A percentile compares a stretch with the other conserved stretches of the same genome.
These are phyloP conservation scores for Sinelater perroti DNA, from an alignment of 2,888 invertebrate genomes.

Conservation along the genomic window DNA sequence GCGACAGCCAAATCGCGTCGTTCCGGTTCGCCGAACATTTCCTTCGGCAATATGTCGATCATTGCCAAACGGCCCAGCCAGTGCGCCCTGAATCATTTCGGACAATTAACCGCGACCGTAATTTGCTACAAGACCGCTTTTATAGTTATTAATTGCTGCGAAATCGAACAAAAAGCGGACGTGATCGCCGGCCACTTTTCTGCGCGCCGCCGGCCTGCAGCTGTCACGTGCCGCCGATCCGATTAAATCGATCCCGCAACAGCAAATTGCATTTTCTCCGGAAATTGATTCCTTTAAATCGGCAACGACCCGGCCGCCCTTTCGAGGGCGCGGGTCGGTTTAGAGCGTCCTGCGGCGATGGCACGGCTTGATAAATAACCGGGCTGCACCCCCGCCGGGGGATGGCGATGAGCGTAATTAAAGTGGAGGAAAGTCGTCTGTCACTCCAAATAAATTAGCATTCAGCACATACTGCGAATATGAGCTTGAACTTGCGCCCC, in stretches of 20 bases:
- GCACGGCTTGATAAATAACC: no score
- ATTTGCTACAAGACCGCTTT: slow-evolving; percentile 18
- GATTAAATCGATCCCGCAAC: slow-evolving; percentile 11
- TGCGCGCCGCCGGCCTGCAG: not conserved
- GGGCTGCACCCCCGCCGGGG: no score
- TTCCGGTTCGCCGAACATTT: slow-evolving; percentile 16
- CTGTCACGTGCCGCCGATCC: not conserved
- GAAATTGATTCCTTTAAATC: slow-evolving; percentile 19
- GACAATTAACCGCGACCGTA: slow-evolving; percentile 12
- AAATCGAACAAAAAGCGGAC: not conserved
- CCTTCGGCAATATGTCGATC: slow-evolving; percentile 17
- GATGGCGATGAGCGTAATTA: no score
- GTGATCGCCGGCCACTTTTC: not conserved
- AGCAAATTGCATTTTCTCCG: slow-evolving; percentile 16
- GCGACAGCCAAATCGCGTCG: slow-evolving; percentile 16
- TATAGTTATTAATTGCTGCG: slow-evolving; percentile 16
- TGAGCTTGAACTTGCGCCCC: no score
- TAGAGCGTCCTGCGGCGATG: no score
- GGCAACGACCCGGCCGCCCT: not conserved
- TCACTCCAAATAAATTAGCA: no score
- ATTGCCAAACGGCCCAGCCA: slow-evolving; percentile 7
- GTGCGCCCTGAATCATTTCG: slow-evolving; percentile 15
- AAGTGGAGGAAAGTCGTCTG: no score
- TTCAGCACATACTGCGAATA: no score
- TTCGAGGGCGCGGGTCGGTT: no score